Evolutionary conservation across 2,888 invertebrate species (phyloP), one percentile per base, ranked within the genome.

Genomic region (Drosophila nigritarsus): DNA sequence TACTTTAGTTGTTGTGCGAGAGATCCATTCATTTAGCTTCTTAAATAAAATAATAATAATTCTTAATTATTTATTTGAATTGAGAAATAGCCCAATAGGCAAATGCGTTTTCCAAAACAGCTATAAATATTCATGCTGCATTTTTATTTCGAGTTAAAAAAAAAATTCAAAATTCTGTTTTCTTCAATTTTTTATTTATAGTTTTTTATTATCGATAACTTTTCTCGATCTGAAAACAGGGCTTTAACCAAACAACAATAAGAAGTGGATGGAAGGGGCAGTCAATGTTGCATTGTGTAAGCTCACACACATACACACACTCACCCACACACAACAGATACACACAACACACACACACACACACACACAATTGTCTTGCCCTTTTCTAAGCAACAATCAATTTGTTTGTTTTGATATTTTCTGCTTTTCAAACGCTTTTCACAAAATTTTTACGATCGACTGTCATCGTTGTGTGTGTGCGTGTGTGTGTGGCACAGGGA

Each of bases 371-470:
- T 27, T 51, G 58, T 64, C 38, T 49, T 27, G 30, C 3, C 20
- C 45, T 20, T 13, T 13, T 15, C n/a, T 27, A n/a, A n/a, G 61
- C 24, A 73, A 85, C 83, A 85, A 88, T 78, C 83, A 73, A 80
- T 71, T 74, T 82, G 70, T 71, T 69, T 86, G 87, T 89, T 20
- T 45, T 20, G 20, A 13, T 20, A 20, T 45, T 45, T 45, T 20
- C 24, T 54, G 50, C 11, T 34, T 40, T 42, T 34, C 36, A 27
- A 27, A 69, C 60, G 68, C 61, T 86, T 80, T 88, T 69, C 77
- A 80, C 59, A 76, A 74, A 74, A 72, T 83, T 78, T 80, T 6
- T 13, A 83, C 73, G 78, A 73, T 65, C 80, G 70, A 88, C 73
- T 78, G 83, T 87, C 88, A 83, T 73, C 67, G 71, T 51, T 69